phyloP scores from a whole-genome alignment of 37 sponge, comb jelly and placozoan genomes.

The Chondrosia reniformis region DNA sequence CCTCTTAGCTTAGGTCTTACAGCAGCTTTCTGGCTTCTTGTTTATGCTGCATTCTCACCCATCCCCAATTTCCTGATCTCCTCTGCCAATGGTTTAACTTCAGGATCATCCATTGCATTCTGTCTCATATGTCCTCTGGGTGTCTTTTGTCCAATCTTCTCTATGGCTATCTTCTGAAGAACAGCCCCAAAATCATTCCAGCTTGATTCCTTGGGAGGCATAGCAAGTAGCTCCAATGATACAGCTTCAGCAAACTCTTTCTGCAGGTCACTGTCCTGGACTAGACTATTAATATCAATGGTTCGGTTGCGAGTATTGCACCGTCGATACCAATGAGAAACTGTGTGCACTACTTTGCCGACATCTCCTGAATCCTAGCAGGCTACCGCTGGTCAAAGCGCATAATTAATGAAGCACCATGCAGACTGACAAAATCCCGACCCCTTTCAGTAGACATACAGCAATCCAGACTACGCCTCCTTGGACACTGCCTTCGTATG shows the following conservation, averaged over 20 bases:
- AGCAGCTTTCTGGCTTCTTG: conserved; percentile 3
- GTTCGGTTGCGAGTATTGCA: neutral
- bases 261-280: neutral
- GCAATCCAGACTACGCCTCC: conserved; percentile 5
- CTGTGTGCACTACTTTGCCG: neutral
- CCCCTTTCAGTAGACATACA: conserved; percentile 12
- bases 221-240: neutral
- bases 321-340: neutral
- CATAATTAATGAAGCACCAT: neutral
- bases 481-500: conserved; percentile 13
- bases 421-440: neutral
- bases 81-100: neutral
- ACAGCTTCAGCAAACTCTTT: neutral
- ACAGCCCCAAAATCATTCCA: neutral
- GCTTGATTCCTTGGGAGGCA: neutral
- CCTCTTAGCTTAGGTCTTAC: neutral
- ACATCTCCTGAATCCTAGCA: conserved; percentile 13
- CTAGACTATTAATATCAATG: neutral
- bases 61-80: conserved; percentile 3
- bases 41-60: neutral
- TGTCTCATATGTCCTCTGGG: neutral
- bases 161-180: neutral
- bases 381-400: conserved; percentile 16
- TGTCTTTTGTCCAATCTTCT: neutral
- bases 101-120: neutral